A percentile compares a stretch with the other conserved stretches of the same genome.
These are phyloP conservation scores for Meloe dianella DNA, from an alignment of 2,888 invertebrate species.

Conservation along the genomic window DNA sequence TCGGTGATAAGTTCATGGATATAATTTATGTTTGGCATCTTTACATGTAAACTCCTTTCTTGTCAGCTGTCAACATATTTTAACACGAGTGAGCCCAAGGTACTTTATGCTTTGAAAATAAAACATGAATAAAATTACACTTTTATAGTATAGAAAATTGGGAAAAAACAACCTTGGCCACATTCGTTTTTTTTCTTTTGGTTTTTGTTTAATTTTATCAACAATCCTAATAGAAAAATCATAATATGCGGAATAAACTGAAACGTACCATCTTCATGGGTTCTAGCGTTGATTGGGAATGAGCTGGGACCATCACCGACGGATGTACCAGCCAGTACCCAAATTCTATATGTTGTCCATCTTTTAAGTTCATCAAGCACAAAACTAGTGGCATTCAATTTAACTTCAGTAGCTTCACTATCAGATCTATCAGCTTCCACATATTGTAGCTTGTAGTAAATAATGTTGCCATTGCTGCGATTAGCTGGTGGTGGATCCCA, in stretches of 20 bases:
- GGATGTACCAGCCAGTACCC: slow-evolving; percentile 94
- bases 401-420: slow-evolving; percentile 82
- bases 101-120: slow-evolving; percentile 1
- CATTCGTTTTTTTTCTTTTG: slow-evolving; percentile 18
- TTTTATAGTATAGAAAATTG: neutral
- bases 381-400: slow-evolving; percentile 79
- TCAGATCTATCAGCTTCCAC: slow-evolving; percentile 85
- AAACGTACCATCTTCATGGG: slow-evolving; percentile 98
- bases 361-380: slow-evolving; percentile 88
- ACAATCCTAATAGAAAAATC: slow-evolving; percentile 24
- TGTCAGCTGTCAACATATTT: slow-evolving; percentile 33
- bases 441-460: slow-evolving; percentile 93
- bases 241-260: slow-evolving; percentile 25
- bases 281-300: slow-evolving; percentile 89
- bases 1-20: slow-evolving; percentile 18
- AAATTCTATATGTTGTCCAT: slow-evolving; percentile 96
- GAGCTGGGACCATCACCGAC: slow-evolving; percentile 96
- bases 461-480: slow-evolving; percentile 89
- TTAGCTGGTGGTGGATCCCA: slow-evolving; percentile 94
- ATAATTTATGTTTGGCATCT: slow-evolving; percentile 24
- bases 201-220: slow-evolving; percentile 11
- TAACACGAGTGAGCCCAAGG: slow-evolving; percentile 15
- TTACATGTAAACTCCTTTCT: slow-evolving; percentile 30
- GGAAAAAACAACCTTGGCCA: neutral
- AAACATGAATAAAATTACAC: neutral